Evolutionary conservation across 2,888 invertebrate genomes (phyloP).

Genomic region (Eulithis testata): DNA sequence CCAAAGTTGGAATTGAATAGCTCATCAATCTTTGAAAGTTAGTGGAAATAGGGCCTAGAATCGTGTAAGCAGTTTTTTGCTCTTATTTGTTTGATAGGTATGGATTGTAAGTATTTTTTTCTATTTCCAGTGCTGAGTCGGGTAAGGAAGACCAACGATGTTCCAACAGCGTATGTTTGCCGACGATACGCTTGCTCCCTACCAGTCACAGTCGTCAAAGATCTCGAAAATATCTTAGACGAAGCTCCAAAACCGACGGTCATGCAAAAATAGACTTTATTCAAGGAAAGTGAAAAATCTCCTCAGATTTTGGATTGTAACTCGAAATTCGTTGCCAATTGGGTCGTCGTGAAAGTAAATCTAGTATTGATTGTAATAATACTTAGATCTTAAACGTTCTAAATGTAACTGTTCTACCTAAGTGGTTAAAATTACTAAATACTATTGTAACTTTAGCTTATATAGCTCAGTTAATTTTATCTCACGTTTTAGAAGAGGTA

Average conservation of each 20-base stretch:
- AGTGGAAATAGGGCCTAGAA: too few species aligned
- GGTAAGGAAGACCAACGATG: conserved; percentile 83
- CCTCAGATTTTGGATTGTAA: conserved; percentile 21
- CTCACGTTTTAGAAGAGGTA: background rate
- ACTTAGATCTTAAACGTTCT: background rate
- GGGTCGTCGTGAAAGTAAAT: background rate
- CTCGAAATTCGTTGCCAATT: conserved; percentile 8
- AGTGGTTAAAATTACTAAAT: background rate
- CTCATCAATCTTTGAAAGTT: too few species aligned
- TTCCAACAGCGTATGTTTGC: conserved; percentile 91
- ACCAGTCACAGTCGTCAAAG: conserved; percentile 88
- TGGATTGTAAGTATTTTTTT: conserved; percentile 3
- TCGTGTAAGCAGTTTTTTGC: too few species aligned
- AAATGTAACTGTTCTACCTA: too few species aligned
- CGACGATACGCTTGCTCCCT: conserved; percentile 89
- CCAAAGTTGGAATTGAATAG: too few species aligned
- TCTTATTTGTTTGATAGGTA: background rate
- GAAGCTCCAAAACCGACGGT: conserved; percentile 51
- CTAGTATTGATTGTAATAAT: too few species aligned
- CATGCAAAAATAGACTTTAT: conserved; percentile 39
- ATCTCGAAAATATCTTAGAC: conserved; percentile 85
- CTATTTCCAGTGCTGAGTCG: conserved; percentile 72
- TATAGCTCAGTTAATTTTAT: background rate
- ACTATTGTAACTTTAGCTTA: background rate
- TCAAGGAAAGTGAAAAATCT: conserved; percentile 5